Base-by-base conservation (phyloP, 2,797 vertebrate species). In the Anas georgica region DNA sequence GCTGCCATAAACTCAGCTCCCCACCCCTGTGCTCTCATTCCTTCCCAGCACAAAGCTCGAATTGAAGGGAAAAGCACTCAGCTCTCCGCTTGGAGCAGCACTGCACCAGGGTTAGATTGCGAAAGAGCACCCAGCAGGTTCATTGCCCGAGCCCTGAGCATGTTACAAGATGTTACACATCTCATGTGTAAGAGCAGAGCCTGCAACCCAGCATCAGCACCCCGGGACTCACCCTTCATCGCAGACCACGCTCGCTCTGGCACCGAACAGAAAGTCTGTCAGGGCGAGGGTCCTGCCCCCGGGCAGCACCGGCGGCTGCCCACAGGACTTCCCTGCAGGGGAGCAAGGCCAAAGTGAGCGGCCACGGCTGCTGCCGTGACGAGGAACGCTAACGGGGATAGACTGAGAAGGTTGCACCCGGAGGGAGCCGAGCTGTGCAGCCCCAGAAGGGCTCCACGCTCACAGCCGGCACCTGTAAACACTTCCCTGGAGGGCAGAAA, bases 181-280 rank as follows among this genome's bases (percentile, higher is more conserved):
- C 46, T 48, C 1, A 48, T 23, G 46, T 48, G 46, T 48, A 48
- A 31, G 41, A 17, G 3, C 4, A 3, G 20, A 22, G 60, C 17
- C 16, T 8, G 39, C 16, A 7, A 6, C 4, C 50, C 79, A 17
- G 43, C 64, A 8, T 1, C 52, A 8, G 66, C 37, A 5, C 10
- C 52, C 70, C 17, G 0, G 10, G 4, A 92, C 97, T 98, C 89
- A 98, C 98, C 98, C 97, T 0, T 97, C 93, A 7, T 62, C 29
- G 23, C 97, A 98, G 92, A 17, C 17, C 72, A 97, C 94, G 1
- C 60, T 62, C 56, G 82, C 88, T 6, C 68, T 33, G 1, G 97
- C 96, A 26, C 98, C 97, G 2, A 97, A 95, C 55, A 1, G 17
- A 21, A 95, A 12, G 39, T 96, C 92, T 1, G 39, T 54, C 5